Base-by-base conservation (phyloP, 2,888 invertebrate genomes). In the Lamproptera curius region DNA sequence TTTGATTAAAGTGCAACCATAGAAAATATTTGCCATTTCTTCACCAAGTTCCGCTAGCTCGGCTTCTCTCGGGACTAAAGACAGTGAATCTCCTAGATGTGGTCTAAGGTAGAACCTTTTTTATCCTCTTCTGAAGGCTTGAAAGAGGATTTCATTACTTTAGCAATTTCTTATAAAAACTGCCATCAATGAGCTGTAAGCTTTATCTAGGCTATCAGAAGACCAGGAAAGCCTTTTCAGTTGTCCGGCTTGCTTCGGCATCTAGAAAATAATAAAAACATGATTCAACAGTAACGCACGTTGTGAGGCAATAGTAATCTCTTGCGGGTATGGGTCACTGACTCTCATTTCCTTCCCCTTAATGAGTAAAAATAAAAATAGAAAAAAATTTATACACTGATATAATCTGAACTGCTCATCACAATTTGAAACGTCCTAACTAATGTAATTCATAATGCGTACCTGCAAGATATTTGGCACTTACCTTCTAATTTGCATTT, bases 41-140 rank as follows among this genome's bases (percentile, higher is more conserved):
- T 20, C 6, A 20, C 3, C 20, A 5, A 3, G 3, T 3, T 20
- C 6, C 6, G 20, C 20, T 6, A 20, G 20, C 4, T 20, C 20
- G 4, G 23, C 42, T 53, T 53, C 54, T 46, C 10, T 10, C 6
- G 2, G 6, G 6, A 10, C 28, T 28, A 28, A 28, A 28, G 6
- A 28, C 28, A 5, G 28, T 45, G 13, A 20, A 43, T 46, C 59
- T 50, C 62, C 59, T 40, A 61, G 58, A 57, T 44, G 59, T 54
- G 63, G 59, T 58, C 5, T 51, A 51, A 53, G 50, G 46, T 46
- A 53, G 6, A 6, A 10, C 49, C 47, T 62, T 58, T 48, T 55
- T 56, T 42, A 51, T 15, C 36, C 58, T 56, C 47, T 57, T 58
- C 15, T 59, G 57, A 49, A 59, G 55, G 26, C 57, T 60, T 41